Conservation (phyloP, 2,888 invertebrate species). For the Agrochola lota region DNA sequence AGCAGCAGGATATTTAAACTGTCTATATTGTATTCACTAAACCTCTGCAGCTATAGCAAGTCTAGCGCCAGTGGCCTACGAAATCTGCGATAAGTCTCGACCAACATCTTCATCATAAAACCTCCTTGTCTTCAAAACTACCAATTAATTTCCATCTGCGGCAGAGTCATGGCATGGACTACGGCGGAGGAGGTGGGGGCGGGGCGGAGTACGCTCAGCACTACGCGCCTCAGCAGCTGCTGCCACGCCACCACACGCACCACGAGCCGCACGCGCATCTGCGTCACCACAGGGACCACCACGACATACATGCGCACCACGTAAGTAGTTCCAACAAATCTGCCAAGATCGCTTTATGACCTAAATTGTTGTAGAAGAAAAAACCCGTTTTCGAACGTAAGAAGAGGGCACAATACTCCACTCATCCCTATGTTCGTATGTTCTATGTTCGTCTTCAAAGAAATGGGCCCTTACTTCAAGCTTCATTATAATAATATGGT, state of each 20-base stretch:
- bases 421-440: background rate
- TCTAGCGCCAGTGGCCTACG: background rate
- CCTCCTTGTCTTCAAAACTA: conserved; percentile 9
- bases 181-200: conserved; percentile 85
- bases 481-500: background rate
- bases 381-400: background rate
- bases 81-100: background rate
- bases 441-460: background rate
- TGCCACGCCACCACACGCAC: conserved; percentile 86
- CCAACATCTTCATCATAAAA: background rate
- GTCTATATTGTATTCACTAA: background rate
- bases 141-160: conserved; percentile 6
- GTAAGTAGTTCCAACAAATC: conserved; percentile 77
- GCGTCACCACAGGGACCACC: conserved; percentile 87
- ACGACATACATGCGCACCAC: conserved; percentile 87
- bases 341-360: background rate
- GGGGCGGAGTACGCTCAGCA: conserved; percentile 86
- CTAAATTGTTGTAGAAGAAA: background rate
- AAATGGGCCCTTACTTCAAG: background rate
- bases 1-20: too few species aligned
- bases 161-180: conserved; percentile 90
- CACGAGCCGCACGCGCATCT: conserved; percentile 87
- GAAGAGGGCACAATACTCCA: background rate
- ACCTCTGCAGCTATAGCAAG: background rate
- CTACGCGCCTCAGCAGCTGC: conserved; percentile 87